Evolutionary conservation across 1,140 invertebrate species (phyloP), one percentile per base, ranked within the genome.

Genomic region (Elymnias hypermnestra): DNA sequence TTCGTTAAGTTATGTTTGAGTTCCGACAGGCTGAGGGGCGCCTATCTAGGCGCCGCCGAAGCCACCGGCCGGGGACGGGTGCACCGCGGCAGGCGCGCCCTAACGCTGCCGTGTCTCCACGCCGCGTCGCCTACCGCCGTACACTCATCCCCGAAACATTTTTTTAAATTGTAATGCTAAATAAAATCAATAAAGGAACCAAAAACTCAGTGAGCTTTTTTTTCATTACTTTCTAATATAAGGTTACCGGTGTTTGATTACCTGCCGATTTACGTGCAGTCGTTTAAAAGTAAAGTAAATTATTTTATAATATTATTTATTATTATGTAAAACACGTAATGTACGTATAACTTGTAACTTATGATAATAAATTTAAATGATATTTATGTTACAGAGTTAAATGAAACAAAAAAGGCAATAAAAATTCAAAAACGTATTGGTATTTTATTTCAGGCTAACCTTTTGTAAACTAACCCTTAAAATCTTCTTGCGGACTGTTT

Each of bases 281-380:
- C 81, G 72, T 53, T 66, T 70, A n/a, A 74, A 73, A 76, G 52
- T 69, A 72, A 73, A 76, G 60, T n/a, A n/a, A 67, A 81, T 63
- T 77, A 78, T 82, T 83, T 82, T 84, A 78, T 82, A 82, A 29
- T 29, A 83, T 84, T 84, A 79, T 81, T 83, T 76, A 50, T 43
- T 76, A 69, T 73, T 54, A 78, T 82, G 77, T 76, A 76, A 76
- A 79, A 57, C 54, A 58, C 57, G 73, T 75, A 39, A 36, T 79
- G 73, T 82, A 78, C 77, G 77, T 79, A 76, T 84, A 71, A 79
- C 76, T 61, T 79, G 75, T 83, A 81, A 76, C 75, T 82, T 82
- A 63, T 79, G 78, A 69, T 81, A 71, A 69, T 72, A 71, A 81
- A 83, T 74, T 78, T 84, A 82, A 84, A 84, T 76, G 74, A 77